phyloP scores from a whole-genome alignment of 2,888 invertebrate species.

The Dromius quadrimaculatus region DNA sequence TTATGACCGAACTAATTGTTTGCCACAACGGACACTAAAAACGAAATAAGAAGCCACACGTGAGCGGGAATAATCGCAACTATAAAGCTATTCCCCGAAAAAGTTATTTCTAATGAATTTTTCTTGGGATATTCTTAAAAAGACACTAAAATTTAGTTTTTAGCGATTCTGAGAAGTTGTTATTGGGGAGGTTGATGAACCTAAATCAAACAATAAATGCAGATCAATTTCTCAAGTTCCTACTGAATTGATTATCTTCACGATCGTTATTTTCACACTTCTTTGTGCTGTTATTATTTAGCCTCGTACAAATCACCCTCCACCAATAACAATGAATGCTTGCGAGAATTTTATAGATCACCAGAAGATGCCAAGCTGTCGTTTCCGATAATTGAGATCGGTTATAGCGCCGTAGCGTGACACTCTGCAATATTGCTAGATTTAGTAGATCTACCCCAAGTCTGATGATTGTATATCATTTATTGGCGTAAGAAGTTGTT shows the following conservation, averaged over 20 bases:
- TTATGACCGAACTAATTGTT: constrained; percentile 44
- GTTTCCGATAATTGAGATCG: constrained; percentile 43
- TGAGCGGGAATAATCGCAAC: constrained; percentile 31
- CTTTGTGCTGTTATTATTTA: constrained; percentile 38
- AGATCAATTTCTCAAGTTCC: no score
- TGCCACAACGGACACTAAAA: constrained; percentile 26
- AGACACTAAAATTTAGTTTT: constrained; percentile 1
- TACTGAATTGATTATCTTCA: constrained; percentile 46
- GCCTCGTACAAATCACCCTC: constrained; percentile 40
- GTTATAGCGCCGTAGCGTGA: constrained; percentile 23
- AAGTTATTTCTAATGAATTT: constrained; percentile 3
- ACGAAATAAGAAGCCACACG: constrained; percentile 31
- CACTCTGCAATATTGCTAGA: constrained; percentile 29
- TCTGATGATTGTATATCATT: constrained; percentile 20
- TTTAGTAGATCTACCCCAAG: background rate
- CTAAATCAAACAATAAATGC: no score
- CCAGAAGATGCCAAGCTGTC: background rate
- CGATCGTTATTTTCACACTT: no score
- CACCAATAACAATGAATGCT: constrained; percentile 42
- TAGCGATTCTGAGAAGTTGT: no score
- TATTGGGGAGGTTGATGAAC: no score
- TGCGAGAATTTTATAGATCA: constrained; percentile 37
- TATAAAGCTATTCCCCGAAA: constrained; percentile 40
- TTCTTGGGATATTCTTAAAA: background rate
- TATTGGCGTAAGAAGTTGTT: constrained; percentile 10